Evolutionary conservation across 2,113 vertebrate species (phyloP).

Genomic region (Aspidoscelis tigris): DNA sequence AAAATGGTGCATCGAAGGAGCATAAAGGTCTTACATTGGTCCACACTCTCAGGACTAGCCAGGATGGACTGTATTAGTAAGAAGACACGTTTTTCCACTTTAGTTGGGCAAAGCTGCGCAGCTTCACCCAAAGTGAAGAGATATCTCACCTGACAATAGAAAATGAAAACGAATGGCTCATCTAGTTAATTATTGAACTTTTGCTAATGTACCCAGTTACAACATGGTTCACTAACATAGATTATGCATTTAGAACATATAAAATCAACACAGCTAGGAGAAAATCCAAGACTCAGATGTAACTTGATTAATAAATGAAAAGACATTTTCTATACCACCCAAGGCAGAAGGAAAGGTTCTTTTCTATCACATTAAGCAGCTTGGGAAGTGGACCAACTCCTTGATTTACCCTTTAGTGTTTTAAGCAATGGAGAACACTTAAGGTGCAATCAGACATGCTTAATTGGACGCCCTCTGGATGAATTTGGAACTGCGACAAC

Average conservation of each 20-base stretch:
- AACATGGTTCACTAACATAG: background rate
- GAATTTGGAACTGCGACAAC: no score
- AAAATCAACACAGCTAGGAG: background rate
- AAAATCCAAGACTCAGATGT: background rate
- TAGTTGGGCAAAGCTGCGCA: constrained; percentile 87
- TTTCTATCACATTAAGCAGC: no score
- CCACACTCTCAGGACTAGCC: constrained; percentile 70
- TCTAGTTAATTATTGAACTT: background rate
- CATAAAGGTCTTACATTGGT: constrained; percentile 71
- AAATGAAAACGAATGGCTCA: constrained; percentile 14
- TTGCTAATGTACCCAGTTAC: no score
- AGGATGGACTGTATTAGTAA: constrained; percentile 92
- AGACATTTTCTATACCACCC: no score
- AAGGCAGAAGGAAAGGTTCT: no score
- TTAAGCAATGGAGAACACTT: no score
- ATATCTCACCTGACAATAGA: constrained; percentile 84
- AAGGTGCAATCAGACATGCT: no score
- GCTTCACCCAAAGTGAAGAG: constrained; percentile 90
- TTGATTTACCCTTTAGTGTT: no score
- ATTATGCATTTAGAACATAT: background rate
- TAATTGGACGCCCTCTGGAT: no score
- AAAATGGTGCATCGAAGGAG: background rate
- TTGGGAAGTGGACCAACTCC: no score
- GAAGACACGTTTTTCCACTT: constrained; percentile 81
- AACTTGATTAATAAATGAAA: no score